Percentiles rank a stretch among this genome's conserved stretches.
phyloP scores from a whole-genome alignment of 2,797 vertebrate species.

The Meda fulgida region DNA sequence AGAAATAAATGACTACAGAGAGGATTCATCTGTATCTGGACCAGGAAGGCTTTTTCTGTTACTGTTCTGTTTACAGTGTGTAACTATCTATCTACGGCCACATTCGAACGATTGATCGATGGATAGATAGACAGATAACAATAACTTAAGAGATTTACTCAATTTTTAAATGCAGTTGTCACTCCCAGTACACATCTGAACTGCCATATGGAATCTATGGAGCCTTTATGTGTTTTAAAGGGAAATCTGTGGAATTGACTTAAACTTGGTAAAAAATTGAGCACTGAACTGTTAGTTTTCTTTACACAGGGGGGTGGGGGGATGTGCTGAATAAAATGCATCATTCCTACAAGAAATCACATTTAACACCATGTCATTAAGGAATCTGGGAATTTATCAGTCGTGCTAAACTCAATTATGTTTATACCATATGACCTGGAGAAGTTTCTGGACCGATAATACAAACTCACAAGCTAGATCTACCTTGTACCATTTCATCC shows the following conservation, averaged over 20 bases:
- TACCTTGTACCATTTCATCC: slow-evolving; percentile 13
- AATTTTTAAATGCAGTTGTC: too few species aligned
- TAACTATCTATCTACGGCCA: background rate
- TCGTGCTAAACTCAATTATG: background rate
- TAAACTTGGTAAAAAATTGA: background rate
- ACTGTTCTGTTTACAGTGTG: background rate
- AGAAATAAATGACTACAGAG: background rate
- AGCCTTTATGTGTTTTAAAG: background rate
- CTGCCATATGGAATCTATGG: background rate
- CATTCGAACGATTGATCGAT: too few species aligned
- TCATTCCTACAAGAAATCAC: background rate
- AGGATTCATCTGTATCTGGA: background rate
- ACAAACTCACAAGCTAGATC: slow-evolving; percentile 1
- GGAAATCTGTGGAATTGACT: background rate
- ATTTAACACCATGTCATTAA: slow-evolving; percentile 2
- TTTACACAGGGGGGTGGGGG: background rate
- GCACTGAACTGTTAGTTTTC: background rate
- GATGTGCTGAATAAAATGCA: background rate
- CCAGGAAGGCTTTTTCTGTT: background rate
- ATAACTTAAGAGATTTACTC: too few species aligned
- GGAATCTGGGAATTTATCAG: too few species aligned
- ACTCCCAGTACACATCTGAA: background rate
- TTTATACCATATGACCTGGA: background rate
- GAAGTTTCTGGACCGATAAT: background rate
- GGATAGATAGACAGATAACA: too few species aligned